Percentiles rank a stretch among this genome's conserved stretches.
Conservation (phyloP, 2,888 invertebrate genomes). For the Chirona hameri region DNA sequence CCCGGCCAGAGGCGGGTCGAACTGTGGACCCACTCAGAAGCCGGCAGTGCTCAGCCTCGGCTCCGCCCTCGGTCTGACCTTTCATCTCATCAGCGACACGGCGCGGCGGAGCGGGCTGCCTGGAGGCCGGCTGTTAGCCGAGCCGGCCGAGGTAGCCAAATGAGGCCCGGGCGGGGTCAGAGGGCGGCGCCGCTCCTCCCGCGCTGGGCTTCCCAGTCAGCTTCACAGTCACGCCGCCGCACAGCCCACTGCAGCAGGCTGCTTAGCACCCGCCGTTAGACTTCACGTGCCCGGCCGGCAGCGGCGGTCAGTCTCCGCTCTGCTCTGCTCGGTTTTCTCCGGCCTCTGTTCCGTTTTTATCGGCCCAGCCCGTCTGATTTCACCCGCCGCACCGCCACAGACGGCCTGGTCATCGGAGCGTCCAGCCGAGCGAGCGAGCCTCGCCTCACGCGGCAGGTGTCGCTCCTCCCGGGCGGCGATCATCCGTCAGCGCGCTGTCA, state of each 20-base stretch:
- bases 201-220: neutral
- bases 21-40: neutral
- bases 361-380: conserved; percentile 45
- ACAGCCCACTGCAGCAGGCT: conserved; percentile 56
- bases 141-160: conserved; percentile 4
- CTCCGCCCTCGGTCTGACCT: neutral
- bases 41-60: neutral
- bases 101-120: neutral
- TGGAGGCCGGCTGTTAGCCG: neutral
- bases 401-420: neutral
- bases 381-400: neutral
- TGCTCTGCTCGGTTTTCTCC: conserved; percentile 3
- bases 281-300: conserved; percentile 46
- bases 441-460: too few relatives aligned
- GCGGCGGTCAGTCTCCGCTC: neutral
- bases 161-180: neutral
- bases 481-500: too few relatives aligned
- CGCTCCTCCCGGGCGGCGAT: too few relatives aligned
- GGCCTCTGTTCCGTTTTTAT: neutral
- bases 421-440: too few relatives aligned
- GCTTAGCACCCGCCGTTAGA: conserved; percentile 84
- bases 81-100: neutral
- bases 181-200: neutral
- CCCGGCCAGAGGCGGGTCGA: neutral
- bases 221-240: neutral